Base-by-base conservation (phyloP, 1,140 invertebrate species). In the Telenomus remus region DNA sequence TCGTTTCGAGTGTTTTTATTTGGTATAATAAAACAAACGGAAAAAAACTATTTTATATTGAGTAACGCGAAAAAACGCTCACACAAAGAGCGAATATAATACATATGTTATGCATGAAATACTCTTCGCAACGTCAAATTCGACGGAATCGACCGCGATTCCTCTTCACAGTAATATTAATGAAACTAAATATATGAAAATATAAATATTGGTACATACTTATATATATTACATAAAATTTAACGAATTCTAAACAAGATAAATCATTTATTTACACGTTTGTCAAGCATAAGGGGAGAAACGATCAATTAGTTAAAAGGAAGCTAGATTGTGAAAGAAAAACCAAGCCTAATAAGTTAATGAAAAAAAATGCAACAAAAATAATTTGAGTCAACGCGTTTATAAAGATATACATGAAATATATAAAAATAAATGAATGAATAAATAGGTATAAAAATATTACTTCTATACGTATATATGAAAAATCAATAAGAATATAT, bases 301-400 rank as follows among this genome's bases (percentile, higher is more conserved):
- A 83, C 75, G 81, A 83, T 84, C 83, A 85, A 85, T 85, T 83
- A 82, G 79, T 80, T 81, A 39, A 60, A 79, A 65, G 77, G 16
- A 43, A 66, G 57, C 15, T 44, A 59, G 43, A 74, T 56, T 56
- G 70, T 70, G 60, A 79, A 76, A 80, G 66, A 43, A 56, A 74
- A 27, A 27, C 6, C n/a, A 27, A 50, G 61, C 68, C 43, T 56
- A 68, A 70, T 65, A 46, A 69, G 70, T 34, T 68, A 71, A 79
- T 54, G 63, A 68, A 78, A 73, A n/a, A 64, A 49, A 39, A 39
- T 72, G 65, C 79, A 81, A 81, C 71, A 80, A 81, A 78, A 81
- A 81, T 80, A 76, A 82, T 79, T 82, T 76, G 79, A 85, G 84
- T 84, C 83, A 81, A 85, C 80, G 81, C 82, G 82, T 84, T 85